Percentiles rank a stretch among this genome's conserved stretches.
These are phyloP conservation scores for Papilio protenor DNA, from an alignment of 2,888 invertebrate genomes.

Conservation along the genomic window DNA sequence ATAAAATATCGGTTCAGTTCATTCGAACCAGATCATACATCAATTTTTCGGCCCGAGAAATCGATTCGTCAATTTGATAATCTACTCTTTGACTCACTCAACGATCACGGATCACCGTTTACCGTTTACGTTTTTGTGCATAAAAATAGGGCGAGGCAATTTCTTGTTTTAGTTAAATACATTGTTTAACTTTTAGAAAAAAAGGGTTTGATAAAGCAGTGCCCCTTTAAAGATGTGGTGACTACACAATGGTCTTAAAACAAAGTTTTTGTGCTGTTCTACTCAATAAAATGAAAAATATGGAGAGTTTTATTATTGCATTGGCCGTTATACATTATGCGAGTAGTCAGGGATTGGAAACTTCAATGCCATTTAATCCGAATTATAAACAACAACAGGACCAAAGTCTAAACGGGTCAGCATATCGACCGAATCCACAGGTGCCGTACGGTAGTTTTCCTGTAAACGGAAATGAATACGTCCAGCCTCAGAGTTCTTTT, in stretches of 20 bases:
- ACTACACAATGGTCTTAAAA: constrained; percentile 26
- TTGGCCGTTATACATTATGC: constrained; percentile 64
- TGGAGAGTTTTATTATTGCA: constrained; percentile 67
- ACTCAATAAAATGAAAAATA: constrained; percentile 55
- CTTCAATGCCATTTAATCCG: constrained; percentile 64
- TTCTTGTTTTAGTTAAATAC: constrained; percentile 28
- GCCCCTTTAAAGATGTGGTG: constrained; percentile 30
- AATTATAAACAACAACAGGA: constrained; percentile 65
- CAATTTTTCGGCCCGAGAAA: too few relatives aligned
- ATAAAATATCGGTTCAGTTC: too few relatives aligned
- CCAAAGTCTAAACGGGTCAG: constrained; percentile 63
- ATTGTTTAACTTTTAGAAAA: constrained; percentile 3
- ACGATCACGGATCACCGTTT: neutral
- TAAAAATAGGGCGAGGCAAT: constrained; percentile 26
- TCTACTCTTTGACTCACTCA: too few relatives aligned
- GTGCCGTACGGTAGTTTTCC: constrained; percentile 76
- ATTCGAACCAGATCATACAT: too few relatives aligned
- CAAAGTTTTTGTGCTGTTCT: constrained; percentile 50
- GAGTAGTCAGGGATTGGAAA: constrained; percentile 67
- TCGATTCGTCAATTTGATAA: too few relatives aligned
- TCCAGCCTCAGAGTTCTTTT: constrained; percentile 72
- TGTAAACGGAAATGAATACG: constrained; percentile 70
- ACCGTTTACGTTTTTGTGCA: constrained; percentile 24
- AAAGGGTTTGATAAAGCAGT: neutral
- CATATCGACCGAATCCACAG: constrained; percentile 69